Conservation (phyloP, 2,797 vertebrate genomes). For the Choloepus didactylus region DNA sequence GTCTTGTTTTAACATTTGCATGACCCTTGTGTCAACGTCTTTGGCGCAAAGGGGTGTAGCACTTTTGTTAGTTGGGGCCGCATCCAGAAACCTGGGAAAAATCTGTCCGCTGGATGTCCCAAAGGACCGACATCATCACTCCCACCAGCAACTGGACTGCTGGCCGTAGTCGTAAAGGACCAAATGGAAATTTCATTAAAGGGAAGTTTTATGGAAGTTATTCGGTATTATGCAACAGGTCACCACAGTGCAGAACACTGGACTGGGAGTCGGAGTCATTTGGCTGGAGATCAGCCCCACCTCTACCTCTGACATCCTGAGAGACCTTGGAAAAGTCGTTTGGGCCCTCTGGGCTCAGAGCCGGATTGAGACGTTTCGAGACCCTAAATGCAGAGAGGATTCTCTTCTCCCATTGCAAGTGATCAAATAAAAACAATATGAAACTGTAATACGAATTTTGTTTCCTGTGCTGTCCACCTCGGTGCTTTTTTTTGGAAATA, state of each 20-base stretch:
- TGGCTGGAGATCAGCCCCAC: neutral
- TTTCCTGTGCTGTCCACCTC: slow-evolving; percentile 48
- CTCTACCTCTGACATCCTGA: slow-evolving; percentile 27
- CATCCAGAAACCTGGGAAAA: slow-evolving; percentile 62
- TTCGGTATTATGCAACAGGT: slow-evolving; percentile 73
- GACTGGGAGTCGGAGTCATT: neutral
- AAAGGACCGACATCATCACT: slow-evolving; percentile 58
- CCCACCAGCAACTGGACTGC: slow-evolving; percentile 40
- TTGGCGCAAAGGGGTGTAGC: neutral
- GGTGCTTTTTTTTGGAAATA: slow-evolving; percentile 18
- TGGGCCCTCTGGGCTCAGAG: neutral
- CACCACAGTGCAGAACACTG: slow-evolving; percentile 30
- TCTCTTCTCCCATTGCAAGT: neutral
- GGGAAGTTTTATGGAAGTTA: slow-evolving; percentile 49
- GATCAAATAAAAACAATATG: slow-evolving; percentile 57
- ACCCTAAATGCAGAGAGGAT: slow-evolving; percentile 5
- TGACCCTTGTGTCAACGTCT: neutral
- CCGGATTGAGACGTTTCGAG: neutral
- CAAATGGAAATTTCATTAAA: slow-evolving; percentile 75
- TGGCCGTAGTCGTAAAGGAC: slow-evolving; percentile 44
- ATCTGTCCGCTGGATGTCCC: slow-evolving; percentile 39
- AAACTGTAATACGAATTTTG: slow-evolving; percentile 58
- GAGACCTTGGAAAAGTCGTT: neutral
- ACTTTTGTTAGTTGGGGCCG: slow-evolving; percentile 30
- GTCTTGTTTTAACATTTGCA: slow-evolving; percentile 38